These are phyloP conservation scores for Anthoscopus minutus DNA, from an alignment of 2,113 vertebrate species.

Conservation along the genomic window DNA sequence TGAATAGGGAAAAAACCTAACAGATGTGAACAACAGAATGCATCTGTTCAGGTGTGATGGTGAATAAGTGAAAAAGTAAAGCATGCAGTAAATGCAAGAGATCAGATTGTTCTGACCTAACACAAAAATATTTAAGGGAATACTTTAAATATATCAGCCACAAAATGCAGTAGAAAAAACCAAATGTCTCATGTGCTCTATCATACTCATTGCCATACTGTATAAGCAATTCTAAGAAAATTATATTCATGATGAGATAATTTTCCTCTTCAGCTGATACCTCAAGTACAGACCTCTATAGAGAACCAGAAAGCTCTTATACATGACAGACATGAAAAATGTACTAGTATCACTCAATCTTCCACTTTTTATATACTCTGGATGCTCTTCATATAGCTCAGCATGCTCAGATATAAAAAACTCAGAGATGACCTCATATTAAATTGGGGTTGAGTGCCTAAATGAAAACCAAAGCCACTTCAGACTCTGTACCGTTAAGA, in stretches of 20 bases:
- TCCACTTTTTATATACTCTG: not conserved
- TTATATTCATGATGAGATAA: not conserved
- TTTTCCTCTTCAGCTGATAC: not conserved
- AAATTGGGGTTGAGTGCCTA: not conserved
- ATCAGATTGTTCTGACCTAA: not conserved
- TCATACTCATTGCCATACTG: not conserved
- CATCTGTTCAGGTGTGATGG: not conserved
- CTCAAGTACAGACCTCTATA: not conserved
- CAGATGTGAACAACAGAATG: not conserved
- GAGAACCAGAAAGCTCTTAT: not conserved
- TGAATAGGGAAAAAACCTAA: not conserved
- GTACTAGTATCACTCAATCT: not conserved
- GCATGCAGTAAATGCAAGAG: not conserved
- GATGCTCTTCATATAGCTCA: not conserved
- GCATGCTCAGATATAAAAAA: not conserved
- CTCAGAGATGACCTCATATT: not conserved
- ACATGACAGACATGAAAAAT: not conserved
- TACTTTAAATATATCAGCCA: not conserved
- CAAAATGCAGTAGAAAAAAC: not conserved
- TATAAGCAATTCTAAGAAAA: not conserved
- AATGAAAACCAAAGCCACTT: not conserved
- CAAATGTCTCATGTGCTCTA: not conserved
- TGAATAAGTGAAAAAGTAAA: not conserved
- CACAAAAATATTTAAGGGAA: not conserved
- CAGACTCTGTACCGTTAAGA: not conserved